Conservation (phyloP, 2,113 vertebrate genomes). For the Crotalus helleri region DNA sequence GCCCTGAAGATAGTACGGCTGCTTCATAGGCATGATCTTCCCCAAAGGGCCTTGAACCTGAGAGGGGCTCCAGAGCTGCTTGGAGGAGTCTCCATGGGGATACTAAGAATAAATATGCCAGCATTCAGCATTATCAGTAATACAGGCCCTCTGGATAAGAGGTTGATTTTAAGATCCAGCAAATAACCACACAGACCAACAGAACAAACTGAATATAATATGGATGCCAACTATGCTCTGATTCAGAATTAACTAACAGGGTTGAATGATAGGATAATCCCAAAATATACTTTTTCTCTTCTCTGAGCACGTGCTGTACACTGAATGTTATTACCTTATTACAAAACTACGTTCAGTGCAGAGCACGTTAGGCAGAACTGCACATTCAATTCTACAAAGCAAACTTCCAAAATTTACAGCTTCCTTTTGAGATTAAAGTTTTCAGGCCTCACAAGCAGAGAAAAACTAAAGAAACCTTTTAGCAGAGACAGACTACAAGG, state of each 20-base stretch:
- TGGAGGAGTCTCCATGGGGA: conserved; percentile 84
- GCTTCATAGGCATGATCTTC: conserved; percentile 89
- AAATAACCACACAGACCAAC: not conserved
- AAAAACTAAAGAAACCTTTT: not conserved
- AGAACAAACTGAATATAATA: not conserved
- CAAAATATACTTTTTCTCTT: not conserved
- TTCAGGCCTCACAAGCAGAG: not conserved
- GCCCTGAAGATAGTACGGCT: conserved; percentile 81
- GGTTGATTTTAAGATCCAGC: not conserved
- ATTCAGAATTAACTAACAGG: not conserved
- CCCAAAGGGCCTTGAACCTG: conserved; percentile 83
- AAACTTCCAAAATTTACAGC: not conserved
- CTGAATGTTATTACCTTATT: not conserved
- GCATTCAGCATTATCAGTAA: conserved; percentile 31
- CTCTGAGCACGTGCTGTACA: not conserved
- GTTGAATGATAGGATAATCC: not conserved
- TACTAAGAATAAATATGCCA: conserved; percentile 66
- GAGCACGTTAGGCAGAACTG: not conserved
- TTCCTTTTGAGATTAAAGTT: not conserved
- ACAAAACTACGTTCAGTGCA: not conserved
- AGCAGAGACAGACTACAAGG: not conserved
- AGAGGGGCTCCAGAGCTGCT: conserved; percentile 91
- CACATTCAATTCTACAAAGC: not conserved
- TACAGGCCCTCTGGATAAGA: not conserved
- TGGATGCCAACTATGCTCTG: not conserved